Evolutionary conservation across 2,113 vertebrate species (phyloP).

Genomic region (Willisornis vidua): DNA sequence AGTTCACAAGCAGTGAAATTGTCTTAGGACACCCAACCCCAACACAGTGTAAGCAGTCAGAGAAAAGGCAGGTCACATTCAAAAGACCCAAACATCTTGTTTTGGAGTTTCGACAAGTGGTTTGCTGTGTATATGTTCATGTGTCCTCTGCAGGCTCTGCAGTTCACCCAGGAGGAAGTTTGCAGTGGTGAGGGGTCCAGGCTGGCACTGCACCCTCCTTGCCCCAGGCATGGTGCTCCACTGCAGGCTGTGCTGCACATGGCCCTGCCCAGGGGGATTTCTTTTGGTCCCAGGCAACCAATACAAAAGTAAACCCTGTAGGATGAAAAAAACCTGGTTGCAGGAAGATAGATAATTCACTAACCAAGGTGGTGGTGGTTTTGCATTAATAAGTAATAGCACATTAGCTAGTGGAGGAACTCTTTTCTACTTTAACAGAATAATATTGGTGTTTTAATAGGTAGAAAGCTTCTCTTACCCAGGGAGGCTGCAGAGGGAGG

Average conservation of each 20-base stretch:
- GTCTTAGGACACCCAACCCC: neutral
- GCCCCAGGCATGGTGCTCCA: rapidly evolving
- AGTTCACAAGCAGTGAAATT: neutral
- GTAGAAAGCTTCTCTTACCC: neutral
- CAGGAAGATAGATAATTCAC: neutral
- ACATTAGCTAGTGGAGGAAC: neutral
- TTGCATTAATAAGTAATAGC: constrained; percentile 44
- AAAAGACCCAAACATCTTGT: neutral
- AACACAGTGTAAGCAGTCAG: neutral
- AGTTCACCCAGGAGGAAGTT: neutral
- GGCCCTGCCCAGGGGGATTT: neutral
- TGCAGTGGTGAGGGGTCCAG: neutral
- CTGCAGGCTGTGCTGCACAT: neutral
- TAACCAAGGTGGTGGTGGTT: neutral
- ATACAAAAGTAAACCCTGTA: neutral
- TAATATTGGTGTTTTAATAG: neutral
- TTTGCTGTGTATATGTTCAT: neutral
- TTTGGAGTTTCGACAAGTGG: neutral
- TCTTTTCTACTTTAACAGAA: neutral
- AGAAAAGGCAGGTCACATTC: neutral
- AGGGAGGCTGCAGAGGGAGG: neutral
- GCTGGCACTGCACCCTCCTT: neutral
- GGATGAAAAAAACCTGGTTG: neutral
- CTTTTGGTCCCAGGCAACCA: neutral
- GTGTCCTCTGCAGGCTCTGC: neutral